phyloP scores from a whole-genome alignment of 2,797 vertebrate species.

The Enteromius unitaeniatus region DNA sequence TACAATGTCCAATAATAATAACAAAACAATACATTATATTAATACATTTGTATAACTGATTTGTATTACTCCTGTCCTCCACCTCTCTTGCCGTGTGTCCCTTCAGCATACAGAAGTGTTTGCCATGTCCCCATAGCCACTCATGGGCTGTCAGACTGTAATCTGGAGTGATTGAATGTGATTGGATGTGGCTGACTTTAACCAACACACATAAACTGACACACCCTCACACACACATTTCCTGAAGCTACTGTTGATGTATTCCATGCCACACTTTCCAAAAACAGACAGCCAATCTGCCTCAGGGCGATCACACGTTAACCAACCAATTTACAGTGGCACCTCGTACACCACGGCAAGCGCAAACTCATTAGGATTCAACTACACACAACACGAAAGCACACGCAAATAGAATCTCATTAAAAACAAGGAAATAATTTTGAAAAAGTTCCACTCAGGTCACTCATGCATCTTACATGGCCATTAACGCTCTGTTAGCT shows the following conservation, averaged over 20 bases:
- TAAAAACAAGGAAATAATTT: conserved; percentile 37
- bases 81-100: background rate
- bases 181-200: conserved; percentile 55
- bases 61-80: background rate
- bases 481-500: conserved; percentile 41
- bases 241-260: conserved; percentile 26
- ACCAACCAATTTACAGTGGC: conserved; percentile 50
- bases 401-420: conserved; percentile 28
- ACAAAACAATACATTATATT: background rate
- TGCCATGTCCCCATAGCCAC: conserved; percentile 26
- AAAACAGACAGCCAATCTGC: conserved; percentile 52
- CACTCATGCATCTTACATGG: conserved; percentile 51
- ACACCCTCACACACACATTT: conserved; percentile 32
- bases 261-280: conserved; percentile 43
- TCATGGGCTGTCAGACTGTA: conserved; percentile 50
- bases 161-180: conserved; percentile 57
- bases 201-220: conserved; percentile 33
- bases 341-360: conserved; percentile 28
- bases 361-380: conserved; percentile 39
- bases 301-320: conserved; percentile 49
- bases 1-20: background rate
- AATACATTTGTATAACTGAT: background rate
- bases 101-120: background rate
- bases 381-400: conserved; percentile 15
- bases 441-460: conserved; percentile 24